phyloP scores from a whole-genome alignment of 2,888 invertebrate genomes.

The Lordiphosa fenestrarum region DNA sequence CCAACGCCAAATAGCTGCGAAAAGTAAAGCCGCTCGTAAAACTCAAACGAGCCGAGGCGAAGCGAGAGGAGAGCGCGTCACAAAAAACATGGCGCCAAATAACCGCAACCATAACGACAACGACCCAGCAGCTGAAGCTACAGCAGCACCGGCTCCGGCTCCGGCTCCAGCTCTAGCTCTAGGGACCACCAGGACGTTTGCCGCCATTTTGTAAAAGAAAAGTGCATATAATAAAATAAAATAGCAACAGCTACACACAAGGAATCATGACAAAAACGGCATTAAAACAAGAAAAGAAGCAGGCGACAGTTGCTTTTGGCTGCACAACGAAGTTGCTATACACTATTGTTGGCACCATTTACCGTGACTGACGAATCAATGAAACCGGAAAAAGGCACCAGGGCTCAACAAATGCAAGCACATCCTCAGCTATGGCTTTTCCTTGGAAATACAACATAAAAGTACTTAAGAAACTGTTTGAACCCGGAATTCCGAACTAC shows the following conservation, averaged over 20 bases:
- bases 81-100: slow-evolving; percentile 74
- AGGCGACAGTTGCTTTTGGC: neutral
- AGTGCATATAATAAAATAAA: slow-evolving; percentile 75
- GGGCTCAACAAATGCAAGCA: too few species aligned
- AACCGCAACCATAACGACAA: slow-evolving; percentile 72
- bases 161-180: neutral
- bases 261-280: slow-evolving; percentile 28
- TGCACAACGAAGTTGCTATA: slow-evolving; percentile 1
- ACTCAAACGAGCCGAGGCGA: slow-evolving; percentile 72
- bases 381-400: too few species aligned
- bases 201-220: slow-evolving; percentile 75
- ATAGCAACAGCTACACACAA: slow-evolving; percentile 43
- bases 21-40: slow-evolving; percentile 74
- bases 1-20: slow-evolving; percentile 71
- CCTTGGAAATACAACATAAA: too few species aligned
- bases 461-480: too few species aligned
- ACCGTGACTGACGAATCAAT: too few species aligned
- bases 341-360: neutral
- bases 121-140: slow-evolving; percentile 12
- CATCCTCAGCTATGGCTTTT: too few species aligned
- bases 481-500: too few species aligned
- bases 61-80: slow-evolving; percentile 11
- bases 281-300: slow-evolving; percentile 41
- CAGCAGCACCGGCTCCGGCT: neutral
- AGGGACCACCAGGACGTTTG: slow-evolving; percentile 55